Percentiles rank a stretch among this genome's conserved stretches.
Conservation (phyloP, 2,888 invertebrate genomes). For the Trachelus tabidus region DNA sequence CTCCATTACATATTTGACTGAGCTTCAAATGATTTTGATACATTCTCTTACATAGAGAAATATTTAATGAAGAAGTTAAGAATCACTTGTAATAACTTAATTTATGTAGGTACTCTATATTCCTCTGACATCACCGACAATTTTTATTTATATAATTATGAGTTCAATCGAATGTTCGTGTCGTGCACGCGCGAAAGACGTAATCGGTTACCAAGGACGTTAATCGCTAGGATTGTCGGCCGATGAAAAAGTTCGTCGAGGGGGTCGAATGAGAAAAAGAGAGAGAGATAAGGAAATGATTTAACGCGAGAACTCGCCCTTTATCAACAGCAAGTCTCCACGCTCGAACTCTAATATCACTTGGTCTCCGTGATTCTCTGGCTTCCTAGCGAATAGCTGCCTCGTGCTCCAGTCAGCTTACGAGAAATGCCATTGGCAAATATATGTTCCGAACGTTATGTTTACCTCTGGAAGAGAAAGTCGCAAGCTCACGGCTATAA, state of each 20-base stretch:
- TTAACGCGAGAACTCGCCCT: neutral
- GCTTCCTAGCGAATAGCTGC: neutral
- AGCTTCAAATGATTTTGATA: neutral
- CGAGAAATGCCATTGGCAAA: neutral
- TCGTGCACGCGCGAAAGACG: no score
- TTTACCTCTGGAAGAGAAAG: neutral
- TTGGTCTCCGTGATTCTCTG: neutral
- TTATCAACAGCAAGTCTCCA: neutral
- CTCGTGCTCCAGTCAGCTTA: neutral
- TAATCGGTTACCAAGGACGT: no score
- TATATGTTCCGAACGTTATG: neutral
- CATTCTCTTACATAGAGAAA: neutral
- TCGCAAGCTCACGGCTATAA: neutral
- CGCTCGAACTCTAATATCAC: neutral
- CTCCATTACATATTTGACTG: neutral
- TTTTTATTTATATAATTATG: neutral
- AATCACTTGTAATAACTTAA: neutral
- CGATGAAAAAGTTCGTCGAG: no score
- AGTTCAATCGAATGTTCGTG: neutral
- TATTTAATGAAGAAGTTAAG: neutral
- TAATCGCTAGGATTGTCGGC: no score
- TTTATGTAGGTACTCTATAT: no score
- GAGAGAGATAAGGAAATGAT: neutral
- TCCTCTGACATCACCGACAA: neutral
- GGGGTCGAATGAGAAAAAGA: neutral